Percentiles rank a stretch among this genome's conserved stretches.
Conservation (phyloP, 2,888 invertebrate species). For the Dasypogon diadema region DNA sequence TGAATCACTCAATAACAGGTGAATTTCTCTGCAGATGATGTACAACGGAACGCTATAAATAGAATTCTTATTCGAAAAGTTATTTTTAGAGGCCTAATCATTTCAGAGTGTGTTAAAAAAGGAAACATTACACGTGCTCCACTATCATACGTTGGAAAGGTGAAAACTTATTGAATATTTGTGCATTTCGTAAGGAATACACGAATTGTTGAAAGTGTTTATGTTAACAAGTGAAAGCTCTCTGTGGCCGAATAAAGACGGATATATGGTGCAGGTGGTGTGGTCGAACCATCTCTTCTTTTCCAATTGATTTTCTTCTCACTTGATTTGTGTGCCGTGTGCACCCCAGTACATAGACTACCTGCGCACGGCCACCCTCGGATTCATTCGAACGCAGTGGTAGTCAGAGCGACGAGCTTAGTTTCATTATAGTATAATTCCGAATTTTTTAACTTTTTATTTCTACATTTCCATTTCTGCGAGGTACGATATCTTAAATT, state of each 20-base stretch:
- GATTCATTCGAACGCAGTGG: conserved; percentile 74
- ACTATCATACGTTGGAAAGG: conserved; percentile 34
- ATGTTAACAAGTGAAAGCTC: conserved; percentile 13
- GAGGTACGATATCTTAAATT: conserved; percentile 21
- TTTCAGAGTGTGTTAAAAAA: conserved; percentile 34
- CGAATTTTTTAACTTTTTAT: conserved; percentile 34
- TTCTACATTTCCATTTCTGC: conserved; percentile 46
- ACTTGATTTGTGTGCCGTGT: conserved; percentile 71
- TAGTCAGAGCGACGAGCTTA: conserved; percentile 72
- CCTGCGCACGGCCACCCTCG: conserved; percentile 69
- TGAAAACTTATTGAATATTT: conserved; percentile 37
- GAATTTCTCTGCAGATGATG: conserved; percentile 39
- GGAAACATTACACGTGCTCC: conserved; percentile 41
- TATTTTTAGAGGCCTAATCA: conserved; percentile 44
- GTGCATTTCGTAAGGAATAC: conserved; percentile 14
- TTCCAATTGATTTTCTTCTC: conserved; percentile 35
- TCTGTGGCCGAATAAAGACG: conserved; percentile 8
- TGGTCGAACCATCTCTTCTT: background rate
- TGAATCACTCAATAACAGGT: conserved; percentile 47
- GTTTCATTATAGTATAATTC: conserved; percentile 51
- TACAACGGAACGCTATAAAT: conserved; percentile 25
- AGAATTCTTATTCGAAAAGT: conserved; percentile 31
- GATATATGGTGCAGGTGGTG: background rate
- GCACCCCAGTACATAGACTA: conserved; percentile 75
- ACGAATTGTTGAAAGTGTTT: background rate